Conservation (phyloP, 1,140 invertebrate species). For the Rhyzopertha dominica region DNA sequence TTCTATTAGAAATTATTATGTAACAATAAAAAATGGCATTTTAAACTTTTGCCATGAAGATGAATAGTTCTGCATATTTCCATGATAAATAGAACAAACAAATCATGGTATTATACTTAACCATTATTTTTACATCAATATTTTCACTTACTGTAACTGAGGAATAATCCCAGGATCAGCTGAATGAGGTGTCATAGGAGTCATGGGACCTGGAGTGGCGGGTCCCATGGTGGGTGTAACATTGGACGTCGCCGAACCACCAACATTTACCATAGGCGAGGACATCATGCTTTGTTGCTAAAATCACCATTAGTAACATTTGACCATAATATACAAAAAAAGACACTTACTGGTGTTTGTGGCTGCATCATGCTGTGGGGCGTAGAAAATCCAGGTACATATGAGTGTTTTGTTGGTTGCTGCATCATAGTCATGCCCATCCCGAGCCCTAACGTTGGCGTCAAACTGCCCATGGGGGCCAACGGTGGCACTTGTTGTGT, state of each 20-base stretch:
- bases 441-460: slow-evolving; percentile 48
- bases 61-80: too few relatives aligned
- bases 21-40: too few relatives aligned
- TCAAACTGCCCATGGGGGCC: slow-evolving; percentile 53
- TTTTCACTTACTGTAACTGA: slow-evolving; percentile 89
- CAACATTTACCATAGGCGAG: slow-evolving; percentile 67
- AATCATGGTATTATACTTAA: too few relatives aligned
- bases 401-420: slow-evolving; percentile 66
- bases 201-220: slow-evolving; percentile 76
- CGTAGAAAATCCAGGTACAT: slow-evolving; percentile 60
- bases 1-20: too few relatives aligned
- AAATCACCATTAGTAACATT: slow-evolving; percentile 6
- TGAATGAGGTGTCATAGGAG: slow-evolving; percentile 90
- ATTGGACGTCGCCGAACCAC: slow-evolving; percentile 52
- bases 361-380: slow-evolving; percentile 78
- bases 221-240: slow-evolving; percentile 60
- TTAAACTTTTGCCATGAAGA: too few relatives aligned
- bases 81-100: too few relatives aligned
- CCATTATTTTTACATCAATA: too few relatives aligned
- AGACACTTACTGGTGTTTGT: slow-evolving; percentile 78
- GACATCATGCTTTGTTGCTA: slow-evolving; percentile 73
- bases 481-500: slow-evolving; percentile 53
- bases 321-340: slow-evolving; percentile 1
- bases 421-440: slow-evolving; percentile 52
- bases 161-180: slow-evolving; percentile 91